Base-by-base conservation (phyloP, 1,140 invertebrate genomes). In the Hormaphis cornu region DNA sequence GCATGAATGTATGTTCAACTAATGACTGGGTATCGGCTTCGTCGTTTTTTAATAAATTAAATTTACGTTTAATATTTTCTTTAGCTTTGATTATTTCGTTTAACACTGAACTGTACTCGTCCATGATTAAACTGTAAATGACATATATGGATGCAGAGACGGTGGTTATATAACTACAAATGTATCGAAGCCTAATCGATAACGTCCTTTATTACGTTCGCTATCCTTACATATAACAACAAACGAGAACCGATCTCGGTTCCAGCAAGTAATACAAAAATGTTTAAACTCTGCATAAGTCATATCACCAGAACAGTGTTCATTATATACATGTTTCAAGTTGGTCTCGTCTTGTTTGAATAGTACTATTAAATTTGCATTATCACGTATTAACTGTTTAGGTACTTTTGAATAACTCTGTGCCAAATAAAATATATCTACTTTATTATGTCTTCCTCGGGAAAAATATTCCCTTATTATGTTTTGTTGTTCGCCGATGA, bases 341-440 rank as follows among this genome's bases (percentile, higher is more conserved):
- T 80, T 79, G 10, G 73, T 72, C 53, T 77, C 75, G 75, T 80
- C 76, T 72, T 79, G 76, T 71, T 75, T 75, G 71, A 79, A 80
- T n/a, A 78, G 2, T 52, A 77, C 70, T 26, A 80, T 70, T 18
- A 79, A 74, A 71, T 79, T 79, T 9, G 74, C 73, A 74, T 78
- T 79, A 72, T 79, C 77, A 20, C 76, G 70, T 35, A 78, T 72
- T 10, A 79, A 58, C 70, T 78, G 77, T 74, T 80, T 80, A 16
- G 75, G 76, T 48, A 78, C 76, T 37, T 72, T 71, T 16, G 74
- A 71, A 72, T 78, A 79, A 16, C 75, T 76, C 74, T 79, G 76
- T 71, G 61, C 73, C 24, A 79, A 72, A 74, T 78, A 80, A 76
- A 80, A 79, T 70, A 72, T 72, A 72, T 79, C 77, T 12, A 58